Evolutionary conservation across 92 coral and sea anemone species (phyloP), one percentile per base, ranked within the genome.

Genomic region (Zoanthus sociatus): DNA sequence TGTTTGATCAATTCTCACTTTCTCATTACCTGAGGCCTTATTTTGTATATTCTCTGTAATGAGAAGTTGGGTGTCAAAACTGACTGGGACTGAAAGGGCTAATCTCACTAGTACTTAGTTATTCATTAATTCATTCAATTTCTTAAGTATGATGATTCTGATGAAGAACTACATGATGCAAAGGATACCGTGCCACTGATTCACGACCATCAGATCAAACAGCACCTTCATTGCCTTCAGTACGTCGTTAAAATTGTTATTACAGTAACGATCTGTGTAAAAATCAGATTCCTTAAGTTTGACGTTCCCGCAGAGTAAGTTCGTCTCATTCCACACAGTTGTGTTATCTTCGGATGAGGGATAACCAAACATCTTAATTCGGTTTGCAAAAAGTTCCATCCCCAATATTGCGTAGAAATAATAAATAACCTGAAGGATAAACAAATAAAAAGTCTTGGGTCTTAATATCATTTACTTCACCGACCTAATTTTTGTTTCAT

Each of bases 161-260:
- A 37, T 37, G 70, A 7, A 15, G 18, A 17, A 8, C 20, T 0
- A 18, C 72, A 18, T n/a, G 2, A 1, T 2, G 7, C 6, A 90
- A 94, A 97, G 99, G 99, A 97, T 97, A 97, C 98, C 91, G 67
- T 97, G 99, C 99, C 99, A 97, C 54, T 97, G 99, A 78, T 96
- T 97, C 8, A 97, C 99, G 33, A 97, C 97, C 88, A 92, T 95
- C 84, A 97, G 78, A 66, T 97, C 99, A 73, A 97, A 97, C 55
- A 97, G 84, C 53, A 96, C 90, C 84, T 96, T 96, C 55, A 96
- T 86, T 30, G 99, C 87, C 73, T 90, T 93, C 73, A 96, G 50
- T 16, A 96, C 82, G 84, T 93, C 77, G 79, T 95, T 93, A 73
- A 96, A 96, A 86, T 96, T 96, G 87, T 96, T 94, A 72, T 92